A percentile compares a stretch with the other conserved stretches of the same genome.
These are phyloP conservation scores for Xiphorhynchus elegans DNA, from an alignment of 2,113 vertebrate species.

Conservation along the genomic window DNA sequence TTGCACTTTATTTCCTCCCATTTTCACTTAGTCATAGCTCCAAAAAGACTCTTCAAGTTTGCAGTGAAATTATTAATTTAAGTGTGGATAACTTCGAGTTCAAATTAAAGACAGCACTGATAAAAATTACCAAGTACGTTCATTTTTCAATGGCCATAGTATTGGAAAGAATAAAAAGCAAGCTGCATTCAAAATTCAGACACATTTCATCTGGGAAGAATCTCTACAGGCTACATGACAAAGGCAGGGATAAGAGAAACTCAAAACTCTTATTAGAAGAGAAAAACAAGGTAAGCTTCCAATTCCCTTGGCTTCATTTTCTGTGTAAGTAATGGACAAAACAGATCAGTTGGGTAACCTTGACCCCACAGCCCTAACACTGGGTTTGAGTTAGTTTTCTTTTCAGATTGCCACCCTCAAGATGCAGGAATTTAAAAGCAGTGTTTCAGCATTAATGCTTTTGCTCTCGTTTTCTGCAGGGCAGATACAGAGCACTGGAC, in stretches of 20 bases:
- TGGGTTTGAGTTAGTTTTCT: background rate
- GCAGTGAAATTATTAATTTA: background rate
- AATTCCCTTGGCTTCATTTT: background rate
- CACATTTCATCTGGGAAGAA: background rate
- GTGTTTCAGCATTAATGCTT: background rate
- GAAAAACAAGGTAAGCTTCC: background rate
- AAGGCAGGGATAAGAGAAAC: background rate
- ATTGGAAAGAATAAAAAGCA: background rate
- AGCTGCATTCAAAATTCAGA: background rate
- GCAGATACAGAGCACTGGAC: background rate
- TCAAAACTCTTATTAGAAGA: background rate
- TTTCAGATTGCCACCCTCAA: background rate
- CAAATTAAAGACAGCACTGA: background rate
- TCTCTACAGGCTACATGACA: background rate
- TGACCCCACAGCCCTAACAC: background rate
- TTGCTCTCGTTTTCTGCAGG: background rate
- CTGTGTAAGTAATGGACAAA: background rate
- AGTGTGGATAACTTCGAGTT: background rate
- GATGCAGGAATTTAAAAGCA: background rate
- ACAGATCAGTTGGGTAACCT: background rate
- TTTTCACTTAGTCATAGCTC: background rate
- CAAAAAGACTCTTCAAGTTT: background rate
- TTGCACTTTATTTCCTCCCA: background rate
- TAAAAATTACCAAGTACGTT: background rate
- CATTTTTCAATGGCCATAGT: background rate